These are phyloP conservation scores for Idaea biselata DNA, from an alignment of 2,888 invertebrate genomes.

Conservation along the genomic window DNA sequence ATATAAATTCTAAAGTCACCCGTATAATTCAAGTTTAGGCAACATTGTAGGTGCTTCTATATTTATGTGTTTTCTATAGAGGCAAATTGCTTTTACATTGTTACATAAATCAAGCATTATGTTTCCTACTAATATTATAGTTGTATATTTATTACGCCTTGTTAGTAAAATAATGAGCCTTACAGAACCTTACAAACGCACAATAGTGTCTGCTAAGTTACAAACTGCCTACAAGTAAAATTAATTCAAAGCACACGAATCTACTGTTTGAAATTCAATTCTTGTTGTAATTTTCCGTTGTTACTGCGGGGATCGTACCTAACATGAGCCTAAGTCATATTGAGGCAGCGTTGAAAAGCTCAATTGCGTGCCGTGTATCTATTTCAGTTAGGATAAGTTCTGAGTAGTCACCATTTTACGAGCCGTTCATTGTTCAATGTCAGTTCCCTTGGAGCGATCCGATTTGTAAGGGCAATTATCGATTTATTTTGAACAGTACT, in stretches of 20 bases:
- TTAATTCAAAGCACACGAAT: not conserved
- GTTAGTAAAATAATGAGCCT: too few species aligned
- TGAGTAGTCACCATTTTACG: conserved; percentile 33
- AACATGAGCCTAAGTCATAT: conserved; percentile 2
- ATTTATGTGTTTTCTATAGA: too few species aligned
- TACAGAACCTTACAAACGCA: too few species aligned
- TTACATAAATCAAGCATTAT: too few species aligned
- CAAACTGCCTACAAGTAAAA: not conserved
- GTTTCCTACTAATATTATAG: too few species aligned
- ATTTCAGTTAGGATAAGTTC: conserved; percentile 29
- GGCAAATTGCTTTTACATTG: too few species aligned
- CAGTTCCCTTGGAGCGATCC: conserved; percentile 26
- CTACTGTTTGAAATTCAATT: not conserved
- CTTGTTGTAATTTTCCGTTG: not conserved
- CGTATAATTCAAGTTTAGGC: not conserved
- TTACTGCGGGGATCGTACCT: not conserved
- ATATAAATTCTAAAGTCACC: not conserved
- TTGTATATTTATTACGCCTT: too few species aligned
- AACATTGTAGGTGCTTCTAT: not conserved
- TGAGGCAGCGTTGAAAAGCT: conserved; percentile 23
- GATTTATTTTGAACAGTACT: conserved; percentile 14
- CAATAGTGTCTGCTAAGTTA: too few species aligned
- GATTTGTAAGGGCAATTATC: conserved; percentile 27
- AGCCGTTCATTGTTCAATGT: conserved; percentile 33
- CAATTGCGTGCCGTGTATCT: conserved; percentile 34